These are phyloP conservation scores for Apamea anceps DNA, from an alignment of 2,888 invertebrate species.

Conservation along the genomic window DNA sequence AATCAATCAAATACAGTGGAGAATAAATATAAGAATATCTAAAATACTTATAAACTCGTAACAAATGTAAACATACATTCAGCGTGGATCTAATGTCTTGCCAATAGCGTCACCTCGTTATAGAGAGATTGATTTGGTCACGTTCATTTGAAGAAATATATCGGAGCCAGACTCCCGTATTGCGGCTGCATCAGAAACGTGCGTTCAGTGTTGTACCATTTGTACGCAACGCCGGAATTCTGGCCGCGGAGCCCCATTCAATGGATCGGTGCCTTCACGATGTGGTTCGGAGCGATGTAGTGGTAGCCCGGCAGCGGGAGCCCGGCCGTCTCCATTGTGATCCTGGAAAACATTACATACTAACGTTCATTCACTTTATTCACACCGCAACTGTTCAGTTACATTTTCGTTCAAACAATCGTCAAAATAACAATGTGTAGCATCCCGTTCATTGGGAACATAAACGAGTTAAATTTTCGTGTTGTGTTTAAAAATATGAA, in stretches of 20 bases:
- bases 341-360: constrained; percentile 91
- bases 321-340: constrained; percentile 98
- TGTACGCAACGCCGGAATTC: constrained; percentile 77
- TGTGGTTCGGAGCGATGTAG: constrained; percentile 97
- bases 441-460: constrained; percentile 65
- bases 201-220: constrained; percentile 73
- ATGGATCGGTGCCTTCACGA: constrained; percentile 97
- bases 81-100: constrained; percentile 79
- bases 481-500: constrained; percentile 50
- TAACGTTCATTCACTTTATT: not conserved
- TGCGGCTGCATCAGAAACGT: constrained; percentile 76
- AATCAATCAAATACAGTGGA: constrained; percentile 88
- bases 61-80: constrained; percentile 90
- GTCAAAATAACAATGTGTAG: constrained; percentile 44
- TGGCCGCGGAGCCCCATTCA: constrained; percentile 90
- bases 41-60: constrained; percentile 92
- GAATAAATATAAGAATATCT: constrained; percentile 93
- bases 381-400: not conserved
- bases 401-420: constrained; percentile 40
- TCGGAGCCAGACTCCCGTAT: constrained; percentile 84
- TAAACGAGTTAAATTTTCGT: constrained; percentile 52
- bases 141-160: constrained; percentile 85
- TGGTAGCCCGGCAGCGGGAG: constrained; percentile 97
- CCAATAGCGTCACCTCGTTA: constrained; percentile 81
- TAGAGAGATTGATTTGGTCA: constrained; percentile 79